These are phyloP conservation scores for Anarsia innoxiella DNA, from an alignment of 2,888 invertebrate species.

Conservation along the genomic window DNA sequence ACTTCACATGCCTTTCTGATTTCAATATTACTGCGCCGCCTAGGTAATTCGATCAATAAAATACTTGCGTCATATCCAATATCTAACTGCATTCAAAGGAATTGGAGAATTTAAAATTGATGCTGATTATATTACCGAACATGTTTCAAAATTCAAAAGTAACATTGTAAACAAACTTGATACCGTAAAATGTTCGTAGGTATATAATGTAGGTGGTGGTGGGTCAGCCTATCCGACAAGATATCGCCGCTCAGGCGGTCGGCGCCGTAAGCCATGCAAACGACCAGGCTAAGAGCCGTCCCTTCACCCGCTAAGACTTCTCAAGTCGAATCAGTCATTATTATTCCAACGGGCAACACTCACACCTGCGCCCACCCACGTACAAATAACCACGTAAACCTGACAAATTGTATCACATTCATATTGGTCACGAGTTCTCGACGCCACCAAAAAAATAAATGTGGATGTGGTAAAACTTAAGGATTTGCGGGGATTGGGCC, in stretches of 20 bases:
- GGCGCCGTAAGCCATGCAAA: conserved; percentile 3
- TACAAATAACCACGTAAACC: conserved; percentile 68
- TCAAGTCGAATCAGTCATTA: conserved; percentile 68
- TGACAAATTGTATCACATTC: conserved; percentile 69
- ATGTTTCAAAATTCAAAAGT: too few species aligned
- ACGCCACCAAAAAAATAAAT: conserved; percentile 43
- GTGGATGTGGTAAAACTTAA: conserved; percentile 30
- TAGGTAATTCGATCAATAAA: too few species aligned
- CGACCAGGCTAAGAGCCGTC: conserved; percentile 2
- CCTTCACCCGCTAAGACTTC: conserved; percentile 37
- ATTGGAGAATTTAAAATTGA: too few species aligned
- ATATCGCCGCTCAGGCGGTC: not conserved
- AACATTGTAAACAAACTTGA: too few species aligned
- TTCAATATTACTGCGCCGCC: conserved; percentile 4
- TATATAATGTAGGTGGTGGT: too few species aligned
- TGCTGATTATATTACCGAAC: too few species aligned
- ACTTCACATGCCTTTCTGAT: not conserved
- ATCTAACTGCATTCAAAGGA: too few species aligned
- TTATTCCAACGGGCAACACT: conserved; percentile 46
- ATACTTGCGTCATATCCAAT: too few species aligned
- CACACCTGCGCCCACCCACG: conserved; percentile 58
- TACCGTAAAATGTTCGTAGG: too few species aligned
- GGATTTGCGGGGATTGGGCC: conserved; percentile 33
- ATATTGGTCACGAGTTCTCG: conserved; percentile 51
- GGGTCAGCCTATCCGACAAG: not conserved